These are phyloP conservation scores for Eudemis profundana DNA, from an alignment of 2,888 invertebrate genomes.

Conservation along the genomic window DNA sequence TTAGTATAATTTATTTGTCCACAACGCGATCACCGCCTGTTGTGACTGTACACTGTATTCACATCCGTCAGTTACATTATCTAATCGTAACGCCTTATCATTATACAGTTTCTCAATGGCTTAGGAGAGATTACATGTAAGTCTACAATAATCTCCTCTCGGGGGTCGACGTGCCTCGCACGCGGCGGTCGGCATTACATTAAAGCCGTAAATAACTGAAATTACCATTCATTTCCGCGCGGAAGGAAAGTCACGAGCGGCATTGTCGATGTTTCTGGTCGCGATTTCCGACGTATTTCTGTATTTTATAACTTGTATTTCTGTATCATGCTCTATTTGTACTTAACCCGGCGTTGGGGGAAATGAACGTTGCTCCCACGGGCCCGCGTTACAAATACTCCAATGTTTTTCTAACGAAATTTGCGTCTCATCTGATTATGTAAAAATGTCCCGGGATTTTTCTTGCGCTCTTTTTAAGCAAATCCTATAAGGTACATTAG, in stretches of 20 bases:
- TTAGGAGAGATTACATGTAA: background rate
- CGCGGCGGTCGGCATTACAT: slow-evolving; percentile 12
- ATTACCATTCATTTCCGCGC: slow-evolving; percentile 18
- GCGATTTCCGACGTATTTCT: background rate
- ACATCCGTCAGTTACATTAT: background rate
- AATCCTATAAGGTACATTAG: slow-evolving; percentile 23
- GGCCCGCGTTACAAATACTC: slow-evolving; percentile 18
- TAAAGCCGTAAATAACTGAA: slow-evolving; percentile 17
- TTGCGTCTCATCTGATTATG: slow-evolving; percentile 31
- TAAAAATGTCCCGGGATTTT: slow-evolving; percentile 23
- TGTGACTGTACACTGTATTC: too few species aligned
- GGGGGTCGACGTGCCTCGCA: background rate
- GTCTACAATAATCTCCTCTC: background rate
- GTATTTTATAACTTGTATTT: background rate
- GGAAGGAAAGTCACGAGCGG: background rate
- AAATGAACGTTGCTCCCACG: background rate
- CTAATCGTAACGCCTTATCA: background rate
- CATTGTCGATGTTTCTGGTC: background rate
- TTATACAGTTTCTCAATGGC: background rate
- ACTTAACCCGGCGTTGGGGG: background rate
- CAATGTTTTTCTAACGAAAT: slow-evolving; percentile 31
- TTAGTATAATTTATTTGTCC: slow-evolving; percentile 13
- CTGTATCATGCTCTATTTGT: slow-evolving; percentile 7
- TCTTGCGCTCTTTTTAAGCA: slow-evolving; percentile 9
- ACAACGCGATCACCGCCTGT: background rate